Evolutionary conservation across 1,140 invertebrate genomes (phyloP).

Genomic region (Cydia amplana): DNA sequence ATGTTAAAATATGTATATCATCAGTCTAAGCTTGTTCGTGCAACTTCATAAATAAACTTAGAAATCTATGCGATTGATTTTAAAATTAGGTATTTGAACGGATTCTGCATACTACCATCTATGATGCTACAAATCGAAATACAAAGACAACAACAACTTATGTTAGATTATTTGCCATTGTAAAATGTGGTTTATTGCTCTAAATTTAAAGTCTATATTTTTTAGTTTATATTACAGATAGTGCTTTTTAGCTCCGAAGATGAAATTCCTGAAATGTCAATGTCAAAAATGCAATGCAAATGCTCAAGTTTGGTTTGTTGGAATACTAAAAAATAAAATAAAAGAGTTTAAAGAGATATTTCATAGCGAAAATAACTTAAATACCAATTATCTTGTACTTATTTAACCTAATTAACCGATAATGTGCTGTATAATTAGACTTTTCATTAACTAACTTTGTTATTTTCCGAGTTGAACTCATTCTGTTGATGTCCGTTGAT

Average conservation of each 20-base stretch:
- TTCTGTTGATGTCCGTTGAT: too few relatives aligned
- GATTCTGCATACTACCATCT: too few relatives aligned
- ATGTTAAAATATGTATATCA: too few relatives aligned
- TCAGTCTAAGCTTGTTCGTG: too few relatives aligned
- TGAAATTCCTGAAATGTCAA: not conserved
- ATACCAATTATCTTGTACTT: too few relatives aligned
- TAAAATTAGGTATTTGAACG: not conserved
- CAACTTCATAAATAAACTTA: too few relatives aligned
- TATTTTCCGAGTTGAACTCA: not conserved
- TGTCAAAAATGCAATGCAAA: constrained; percentile 1
- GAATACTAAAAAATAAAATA: not conserved
- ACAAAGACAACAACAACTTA: too few relatives aligned
- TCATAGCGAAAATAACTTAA: too few relatives aligned
- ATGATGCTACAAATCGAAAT: not conserved
- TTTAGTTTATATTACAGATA: not conserved
- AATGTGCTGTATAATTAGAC: not conserved
- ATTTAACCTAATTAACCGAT: too few relatives aligned
- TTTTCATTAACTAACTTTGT: not conserved
- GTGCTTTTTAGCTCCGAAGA: not conserved
- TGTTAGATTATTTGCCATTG: not conserved
- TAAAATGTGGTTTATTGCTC: not conserved
- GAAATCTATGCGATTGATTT: too few relatives aligned
- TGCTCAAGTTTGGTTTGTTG: constrained; percentile 10
- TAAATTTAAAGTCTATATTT: not conserved
- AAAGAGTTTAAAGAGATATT: too few relatives aligned